Base-by-base conservation (phyloP, 2,797 vertebrate genomes). In the Iguana delicatissima region DNA sequence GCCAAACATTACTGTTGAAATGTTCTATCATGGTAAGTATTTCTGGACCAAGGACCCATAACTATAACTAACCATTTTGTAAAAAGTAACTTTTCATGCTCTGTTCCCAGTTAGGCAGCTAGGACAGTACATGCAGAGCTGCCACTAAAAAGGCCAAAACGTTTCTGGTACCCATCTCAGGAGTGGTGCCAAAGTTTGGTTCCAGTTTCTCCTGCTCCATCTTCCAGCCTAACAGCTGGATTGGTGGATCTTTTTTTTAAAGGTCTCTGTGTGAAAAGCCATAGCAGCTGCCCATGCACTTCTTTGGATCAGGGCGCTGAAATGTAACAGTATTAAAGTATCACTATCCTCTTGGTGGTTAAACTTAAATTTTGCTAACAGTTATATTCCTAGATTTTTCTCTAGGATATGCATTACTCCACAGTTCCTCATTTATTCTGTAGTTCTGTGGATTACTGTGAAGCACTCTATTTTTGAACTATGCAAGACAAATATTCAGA, bases 401-500 rank as follows among this genome's bases (percentile, higher is more conserved):
- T 84, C 83, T 62, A 76, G 77, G 62, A 38, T 8, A 32, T 72
- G 69, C 85, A 92, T 74, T 84, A 92, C 1, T 24, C 55, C 88
- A 57, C 38, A 88, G 85, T 80, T 88, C 57, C 86, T 57, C 0
- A 0, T 87, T 88, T 55, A 57, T 76, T 46, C 72, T 74, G 4
- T 73, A 73, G 80, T 42, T 14, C 32, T 32, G 29, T 92, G 50
- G 88, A 64, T 94, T 88, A 38, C 84, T 91, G 80, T 84, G 73
- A 85, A n/a, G 46, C 57, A 42, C 24, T 93, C 62, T 94, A 79
- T 86, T 81, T 95, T 69, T 69, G 74, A 84, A 74, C 57, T 86
- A 76, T 81, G 1, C 3, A 84, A 0, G 0, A 55, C 85, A 89
- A 91, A 73, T 81, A 84, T 46, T 92, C 87, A 89, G 64, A 87